A percentile compares a stretch with the other conserved stretches of the same genome.
These are phyloP conservation scores for Hydroisotoma schaefferi DNA, from an alignment of 2,888 invertebrate species.

Conservation along the genomic window DNA sequence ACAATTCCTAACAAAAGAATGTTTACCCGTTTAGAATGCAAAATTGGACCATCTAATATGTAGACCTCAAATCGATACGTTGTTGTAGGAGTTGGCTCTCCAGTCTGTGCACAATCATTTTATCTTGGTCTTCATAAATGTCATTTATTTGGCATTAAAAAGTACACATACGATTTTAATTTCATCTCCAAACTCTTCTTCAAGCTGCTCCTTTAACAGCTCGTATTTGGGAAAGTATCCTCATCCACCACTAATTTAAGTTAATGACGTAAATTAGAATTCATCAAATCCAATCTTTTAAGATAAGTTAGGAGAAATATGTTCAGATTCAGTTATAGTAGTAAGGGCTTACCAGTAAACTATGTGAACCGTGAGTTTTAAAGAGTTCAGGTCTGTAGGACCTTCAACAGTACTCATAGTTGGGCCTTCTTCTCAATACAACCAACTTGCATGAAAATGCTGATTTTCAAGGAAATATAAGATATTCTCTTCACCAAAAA, in stretches of 20 bases:
- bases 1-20: not conserved
- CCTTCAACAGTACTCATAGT: too few species aligned
- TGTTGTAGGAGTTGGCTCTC: constrained; percentile 29
- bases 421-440: too few species aligned
- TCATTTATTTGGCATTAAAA: not conserved
- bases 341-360: too few species aligned
- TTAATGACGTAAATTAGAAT: too few species aligned
- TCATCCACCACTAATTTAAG: constrained; percentile 37
- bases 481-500: too few species aligned
- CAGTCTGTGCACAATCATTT: constrained; percentile 14
- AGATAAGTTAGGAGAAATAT: too few species aligned
- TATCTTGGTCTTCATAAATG: not conserved
- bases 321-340: too few species aligned
- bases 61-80: constrained; percentile 32
- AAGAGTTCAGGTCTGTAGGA: too few species aligned
- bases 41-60: constrained; percentile 22
- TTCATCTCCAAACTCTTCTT: constrained; percentile 26
- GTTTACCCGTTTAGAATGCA: constrained; percentile 24
- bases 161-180: constrained; percentile 24
- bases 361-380: too few species aligned
- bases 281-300: too few species aligned
- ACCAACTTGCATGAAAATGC: too few species aligned
- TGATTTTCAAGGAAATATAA: too few species aligned
- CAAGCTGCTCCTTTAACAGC: constrained; percentile 24
- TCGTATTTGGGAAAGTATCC: constrained; percentile 36